Base-by-base conservation (phyloP, 2,888 invertebrate species). In the Cephonodes hylas region DNA sequence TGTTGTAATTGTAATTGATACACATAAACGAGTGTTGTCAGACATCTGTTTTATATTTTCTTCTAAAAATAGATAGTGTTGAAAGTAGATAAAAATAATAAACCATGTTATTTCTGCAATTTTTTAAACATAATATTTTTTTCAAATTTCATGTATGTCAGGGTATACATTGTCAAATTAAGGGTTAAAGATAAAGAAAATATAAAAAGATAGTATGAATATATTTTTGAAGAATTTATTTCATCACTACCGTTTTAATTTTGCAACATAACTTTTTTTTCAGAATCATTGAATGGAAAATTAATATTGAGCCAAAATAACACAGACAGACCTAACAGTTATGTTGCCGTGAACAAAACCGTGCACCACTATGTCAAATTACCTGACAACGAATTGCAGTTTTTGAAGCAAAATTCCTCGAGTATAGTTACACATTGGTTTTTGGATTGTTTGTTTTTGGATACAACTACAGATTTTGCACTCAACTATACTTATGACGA, bases 371-470 rank as follows among this genome's bases (percentile, higher is more conserved):
- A 85, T 57, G 87, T 97, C 44, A 78, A 84, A 44, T 76, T 97
- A 13, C 93, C 93, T 2, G 82, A 93, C 23, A 91, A 94, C 18
- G 97, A 97, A 81, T 74, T 89, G 38, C 83, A 93, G 59, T 96
- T 93, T 80, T 80, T 97, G 22, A 77, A 80, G 61, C 67, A 75
- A 8, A 93, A 92, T 66, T 80, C 93, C 0, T 93, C 91, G 1
- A 77, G 81, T 5, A 86, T 96, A 13, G 82, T 93, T 25, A 95
- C 96, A 0, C 96, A 94, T 81, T 97, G 97, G 97, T 97, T 96
- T 76, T 93, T 96, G 64, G 96, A 97, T 82, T 97, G 97, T 76
- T 85, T 92, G 59, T 95, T 95, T 74, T 91, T 95, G 59, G 96
- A 95, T 42, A 88, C 94, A 66, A 94, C 95, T 0, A 87, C 91